These are phyloP conservation scores for Stratiomys singularior DNA, from an alignment of 2,888 invertebrate species.

Conservation along the genomic window DNA sequence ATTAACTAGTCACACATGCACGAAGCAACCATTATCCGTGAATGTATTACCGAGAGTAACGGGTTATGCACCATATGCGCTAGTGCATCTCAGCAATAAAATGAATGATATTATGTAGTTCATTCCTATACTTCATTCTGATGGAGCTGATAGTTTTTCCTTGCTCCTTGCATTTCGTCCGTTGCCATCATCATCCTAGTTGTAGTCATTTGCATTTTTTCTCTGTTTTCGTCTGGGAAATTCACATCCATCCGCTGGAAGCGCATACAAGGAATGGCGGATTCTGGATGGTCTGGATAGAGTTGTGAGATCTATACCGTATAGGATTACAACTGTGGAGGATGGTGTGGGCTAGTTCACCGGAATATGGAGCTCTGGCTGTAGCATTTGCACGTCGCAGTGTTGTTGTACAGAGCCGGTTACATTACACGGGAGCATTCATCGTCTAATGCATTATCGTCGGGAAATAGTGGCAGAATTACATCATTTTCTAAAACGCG, in stretches of 20 bases:
- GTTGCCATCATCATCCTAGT: too few species aligned
- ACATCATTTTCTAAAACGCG: conserved; percentile 24
- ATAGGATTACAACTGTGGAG: too few species aligned
- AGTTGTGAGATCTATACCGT: neutral
- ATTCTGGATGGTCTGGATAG: conserved; percentile 19
- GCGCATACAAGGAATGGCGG: neutral
- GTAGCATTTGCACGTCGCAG: neutral
- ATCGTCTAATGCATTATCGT: conserved; percentile 17
- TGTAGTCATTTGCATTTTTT: neutral
- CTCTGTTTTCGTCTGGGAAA: conserved; percentile 34
- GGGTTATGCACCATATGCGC: conserved; percentile 17
- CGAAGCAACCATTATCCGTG: conserved; percentile 2
- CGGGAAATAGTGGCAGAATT: conserved; percentile 3
- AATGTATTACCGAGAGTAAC: conserved; percentile 10
- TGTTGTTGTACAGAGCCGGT: neutral
- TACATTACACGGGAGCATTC: neutral
- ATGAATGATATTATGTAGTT: conserved; percentile 19
- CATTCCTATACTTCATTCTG: neutral
- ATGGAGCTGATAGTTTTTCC: neutral
- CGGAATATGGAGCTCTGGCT: neutral
- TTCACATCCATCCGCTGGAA: neutral
- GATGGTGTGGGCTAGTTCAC: neutral
- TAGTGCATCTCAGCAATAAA: conserved; percentile 20
- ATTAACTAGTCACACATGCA: conserved; percentile 33
- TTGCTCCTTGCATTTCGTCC: neutral